These are phyloP conservation scores for Saimiri boliviensis DNA, from an alignment of 2,113 vertebrate genomes.

Conservation along the genomic window DNA sequence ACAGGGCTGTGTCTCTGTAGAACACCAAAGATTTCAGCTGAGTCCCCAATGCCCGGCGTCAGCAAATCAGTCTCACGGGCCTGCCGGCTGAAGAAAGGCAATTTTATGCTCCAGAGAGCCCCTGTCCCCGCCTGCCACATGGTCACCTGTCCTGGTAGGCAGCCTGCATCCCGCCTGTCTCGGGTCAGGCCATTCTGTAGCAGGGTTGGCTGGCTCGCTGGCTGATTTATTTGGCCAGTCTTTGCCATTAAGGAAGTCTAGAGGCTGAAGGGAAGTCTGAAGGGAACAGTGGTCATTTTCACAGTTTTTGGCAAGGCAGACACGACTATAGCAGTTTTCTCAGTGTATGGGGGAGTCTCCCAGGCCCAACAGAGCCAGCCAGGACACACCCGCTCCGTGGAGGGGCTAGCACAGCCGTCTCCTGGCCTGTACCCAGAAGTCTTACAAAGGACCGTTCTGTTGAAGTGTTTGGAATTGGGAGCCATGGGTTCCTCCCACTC, in stretches of 20 bases:
- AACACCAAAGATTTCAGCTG: not conserved
- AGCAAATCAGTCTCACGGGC: not conserved
- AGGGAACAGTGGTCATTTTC: no score
- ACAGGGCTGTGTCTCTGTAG: not conserved
- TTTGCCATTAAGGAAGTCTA: not conserved
- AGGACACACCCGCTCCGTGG: not conserved
- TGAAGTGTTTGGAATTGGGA: not conserved
- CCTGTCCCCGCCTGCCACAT: fast-evolving
- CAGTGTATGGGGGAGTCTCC: not conserved
- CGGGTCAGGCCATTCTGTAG: fast-evolving
- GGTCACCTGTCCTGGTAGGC: not conserved
- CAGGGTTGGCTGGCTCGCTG: not conserved
- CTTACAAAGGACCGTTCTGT: not conserved
- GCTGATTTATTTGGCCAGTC: not conserved
- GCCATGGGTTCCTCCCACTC: not conserved
- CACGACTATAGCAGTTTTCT: fast-evolving
- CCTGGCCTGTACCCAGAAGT: not conserved
- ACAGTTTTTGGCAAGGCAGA: not conserved
- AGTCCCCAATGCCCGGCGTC: not conserved
- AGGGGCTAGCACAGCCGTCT: not conserved
- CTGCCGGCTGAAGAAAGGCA: not conserved
- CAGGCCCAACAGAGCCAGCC: not conserved
- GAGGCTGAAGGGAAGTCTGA: not conserved
- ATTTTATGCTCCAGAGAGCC: not conserved
- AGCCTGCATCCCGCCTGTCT: not conserved